Conservation (phyloP, 2,113 vertebrate genomes). For the Elanus axillaris region DNA sequence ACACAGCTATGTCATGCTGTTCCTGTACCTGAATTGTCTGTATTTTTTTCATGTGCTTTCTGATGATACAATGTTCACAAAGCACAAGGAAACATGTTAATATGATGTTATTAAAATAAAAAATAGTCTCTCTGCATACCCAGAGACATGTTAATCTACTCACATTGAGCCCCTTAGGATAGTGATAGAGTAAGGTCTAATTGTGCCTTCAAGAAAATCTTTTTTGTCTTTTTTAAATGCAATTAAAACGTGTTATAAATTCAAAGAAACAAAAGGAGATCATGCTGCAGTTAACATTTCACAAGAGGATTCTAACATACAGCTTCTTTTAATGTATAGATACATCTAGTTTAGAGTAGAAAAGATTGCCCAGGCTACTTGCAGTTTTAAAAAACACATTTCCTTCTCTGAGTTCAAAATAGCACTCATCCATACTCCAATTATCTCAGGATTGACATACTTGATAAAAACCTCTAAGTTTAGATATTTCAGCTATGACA, state of each 20-base stretch:
- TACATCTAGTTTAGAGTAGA: not conserved
- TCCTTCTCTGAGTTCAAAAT: not conserved
- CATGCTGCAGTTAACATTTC: not conserved
- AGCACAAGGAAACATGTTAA: not conserved
- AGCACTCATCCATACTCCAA: not conserved
- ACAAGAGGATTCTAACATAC: not conserved
- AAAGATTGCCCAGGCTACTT: not conserved
- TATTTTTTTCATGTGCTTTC: not conserved
- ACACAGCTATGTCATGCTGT: not conserved
- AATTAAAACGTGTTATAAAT: not conserved
- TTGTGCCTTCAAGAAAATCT: not conserved
- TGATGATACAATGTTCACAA: not conserved
- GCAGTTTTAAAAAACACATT: not conserved
- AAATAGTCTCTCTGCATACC: not conserved
- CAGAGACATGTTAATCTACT: not conserved
- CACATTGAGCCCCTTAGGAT: not conserved
- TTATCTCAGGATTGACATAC: not conserved
- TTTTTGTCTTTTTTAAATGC: not conserved
- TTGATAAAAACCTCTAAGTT: not conserved
- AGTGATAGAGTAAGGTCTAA: not conserved
- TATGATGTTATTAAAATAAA: not conserved
- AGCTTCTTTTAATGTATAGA: not conserved
- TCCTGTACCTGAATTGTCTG: not conserved
- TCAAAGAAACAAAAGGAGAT: not conserved
- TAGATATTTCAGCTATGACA: not conserved